Conservation (phyloP, 1,140 invertebrate species). For the Tribolium castaneum region DNA sequence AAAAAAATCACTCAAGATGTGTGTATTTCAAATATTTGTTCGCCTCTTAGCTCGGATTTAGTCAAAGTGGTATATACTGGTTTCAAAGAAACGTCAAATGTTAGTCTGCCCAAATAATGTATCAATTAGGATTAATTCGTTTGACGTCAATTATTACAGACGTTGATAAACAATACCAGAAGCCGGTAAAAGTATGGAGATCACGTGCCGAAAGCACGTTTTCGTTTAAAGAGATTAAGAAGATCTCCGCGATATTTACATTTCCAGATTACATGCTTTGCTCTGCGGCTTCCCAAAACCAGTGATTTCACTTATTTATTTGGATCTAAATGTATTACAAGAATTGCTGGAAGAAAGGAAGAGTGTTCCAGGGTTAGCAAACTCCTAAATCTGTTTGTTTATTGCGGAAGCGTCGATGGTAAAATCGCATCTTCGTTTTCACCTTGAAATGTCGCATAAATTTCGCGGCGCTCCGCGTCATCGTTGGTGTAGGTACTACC, state of each 20-base stretch:
- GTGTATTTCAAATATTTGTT: neutral
- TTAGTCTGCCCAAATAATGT: neutral
- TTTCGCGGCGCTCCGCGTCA: neutral
- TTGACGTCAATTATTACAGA: constrained; percentile 1
- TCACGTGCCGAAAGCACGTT: neutral
- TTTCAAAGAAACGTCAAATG: neutral
- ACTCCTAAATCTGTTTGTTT: neutral
- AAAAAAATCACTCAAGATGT: neutral
- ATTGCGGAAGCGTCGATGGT: neutral
- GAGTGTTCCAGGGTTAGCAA: neutral
- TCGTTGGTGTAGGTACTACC: neutral
- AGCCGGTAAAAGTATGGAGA: too few species aligned
- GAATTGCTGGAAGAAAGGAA: too few species aligned
- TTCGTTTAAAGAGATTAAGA: neutral
- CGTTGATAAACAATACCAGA: neutral
- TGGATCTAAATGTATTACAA: too few species aligned
- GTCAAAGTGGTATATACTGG: neutral
- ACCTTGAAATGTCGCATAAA: neutral
- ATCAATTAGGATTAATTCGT: constrained; percentile 1
- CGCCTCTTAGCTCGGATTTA: neutral
- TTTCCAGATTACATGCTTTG: too few species aligned
- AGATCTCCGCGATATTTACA: neutral
- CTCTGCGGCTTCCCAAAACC: too few species aligned
- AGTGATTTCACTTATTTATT: too few species aligned
- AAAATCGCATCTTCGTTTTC: neutral